A percentile compares a stretch with the other conserved stretches of the same genome.
Conservation (phyloP, 2,113 vertebrate species). For the Sphyrna mokarran region DNA sequence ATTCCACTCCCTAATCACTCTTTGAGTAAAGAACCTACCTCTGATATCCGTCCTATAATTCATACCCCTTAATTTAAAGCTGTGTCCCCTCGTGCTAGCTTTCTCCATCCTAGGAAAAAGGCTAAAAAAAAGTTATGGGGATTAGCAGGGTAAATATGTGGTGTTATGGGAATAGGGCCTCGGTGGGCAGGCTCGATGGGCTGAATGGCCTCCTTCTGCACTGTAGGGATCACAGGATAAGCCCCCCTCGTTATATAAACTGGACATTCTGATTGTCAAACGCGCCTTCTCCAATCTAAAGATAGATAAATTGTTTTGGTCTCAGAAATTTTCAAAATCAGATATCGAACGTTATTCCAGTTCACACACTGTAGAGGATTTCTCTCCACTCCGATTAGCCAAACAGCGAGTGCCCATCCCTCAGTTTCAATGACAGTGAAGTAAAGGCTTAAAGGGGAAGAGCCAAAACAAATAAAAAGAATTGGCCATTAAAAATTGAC, state of each 20-base stretch:
- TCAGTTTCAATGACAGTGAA: background rate
- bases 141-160: no score
- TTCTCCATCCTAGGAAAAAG: no score
- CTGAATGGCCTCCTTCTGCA: no score
- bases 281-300: background rate
- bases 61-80: no score
- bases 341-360: background rate
- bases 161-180: no score
- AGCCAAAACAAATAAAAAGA: constrained; percentile 5
- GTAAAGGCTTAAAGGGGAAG: background rate
- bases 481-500: constrained; percentile 3
- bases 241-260: background rate
- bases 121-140: no score
- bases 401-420: background rate
- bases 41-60: no score
- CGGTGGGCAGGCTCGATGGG: no score
- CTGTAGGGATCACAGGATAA: background rate
- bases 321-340: background rate
- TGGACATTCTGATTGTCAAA: background rate
- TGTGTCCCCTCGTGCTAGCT: no score
- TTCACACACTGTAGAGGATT: background rate
- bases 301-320: background rate
- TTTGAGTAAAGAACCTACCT: no score
- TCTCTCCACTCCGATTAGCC: background rate
- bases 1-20: no score